Conservation (phyloP, 92 coral and sea anemone genomes). For the Blastomussa wellsi region DNA sequence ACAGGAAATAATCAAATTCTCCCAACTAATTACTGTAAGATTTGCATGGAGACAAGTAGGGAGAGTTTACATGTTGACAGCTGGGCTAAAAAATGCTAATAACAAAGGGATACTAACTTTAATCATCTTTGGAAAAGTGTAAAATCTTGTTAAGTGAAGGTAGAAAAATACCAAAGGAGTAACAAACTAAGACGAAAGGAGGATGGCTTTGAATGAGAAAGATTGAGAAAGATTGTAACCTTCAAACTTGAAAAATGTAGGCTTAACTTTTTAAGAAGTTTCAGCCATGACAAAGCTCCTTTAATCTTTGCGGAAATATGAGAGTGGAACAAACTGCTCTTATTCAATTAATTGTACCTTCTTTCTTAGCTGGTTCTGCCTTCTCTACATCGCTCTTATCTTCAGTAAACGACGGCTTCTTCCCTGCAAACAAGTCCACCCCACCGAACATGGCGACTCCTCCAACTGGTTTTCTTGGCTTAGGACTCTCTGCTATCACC, state of each 20-base stretch:
- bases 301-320: too few species aligned
- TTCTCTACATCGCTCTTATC: constrained; percentile 25
- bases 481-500: constrained; percentile 51
- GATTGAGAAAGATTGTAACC: too few species aligned
- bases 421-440: constrained; percentile 90
- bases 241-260: too few species aligned
- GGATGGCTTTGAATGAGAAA: too few species aligned
- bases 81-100: neutral
- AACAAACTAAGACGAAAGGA: too few species aligned
- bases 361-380: constrained; percentile 19
- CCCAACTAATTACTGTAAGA: neutral
- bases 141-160: too few species aligned
- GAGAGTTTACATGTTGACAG: neutral
- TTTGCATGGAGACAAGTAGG: neutral
- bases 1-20: neutral
- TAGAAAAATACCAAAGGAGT: neutral
- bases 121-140: too few species aligned
- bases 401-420: constrained; percentile 79
- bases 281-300: too few species aligned
- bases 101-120: neutral
- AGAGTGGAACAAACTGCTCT: neutral
- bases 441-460: constrained; percentile 94
- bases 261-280: neutral
- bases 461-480: constrained; percentile 75
- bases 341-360: constrained; percentile 28